Evolutionary conservation across 2,797 vertebrate genomes (phyloP), one percentile per base, ranked within the genome.

Genomic region (Myotis findleyi): DNA sequence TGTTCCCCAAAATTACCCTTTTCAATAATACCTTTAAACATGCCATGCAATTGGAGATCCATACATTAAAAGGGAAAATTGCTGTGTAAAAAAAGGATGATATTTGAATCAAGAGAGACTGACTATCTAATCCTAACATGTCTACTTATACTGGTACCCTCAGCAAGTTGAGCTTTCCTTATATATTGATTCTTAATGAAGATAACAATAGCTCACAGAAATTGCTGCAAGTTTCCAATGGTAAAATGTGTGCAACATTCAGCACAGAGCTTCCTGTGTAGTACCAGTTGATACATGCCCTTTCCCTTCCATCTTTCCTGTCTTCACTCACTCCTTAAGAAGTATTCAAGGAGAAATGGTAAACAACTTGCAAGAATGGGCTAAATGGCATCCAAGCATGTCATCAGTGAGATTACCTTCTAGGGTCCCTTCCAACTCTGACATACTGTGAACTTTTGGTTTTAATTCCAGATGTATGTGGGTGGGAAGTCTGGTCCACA

Each of bases 381-480:
- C 5, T 53, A 53, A 84, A 77, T 87, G 17, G 41, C 1, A 21
- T 51, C 82, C 30, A 77, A 38, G 18, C 17, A 44, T 57, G 73
- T 82, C 75, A 25, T 77, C 69, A 73, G 25, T 38, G 49, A 77
- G 21, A 62, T 2, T 41, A 47, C 36, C n/a, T 85, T 90, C 23
- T n/a, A 69, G 47, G 27, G 44, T 21, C 55, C 69, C 33, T 91
- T 96, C 73, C n/a, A 47, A 36, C 53, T 71, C 41, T 0, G 17
- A 77, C n/a, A 73, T 25, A 21, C 27, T 82, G 27, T 25, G 57
- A 73, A 77, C 64, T 82, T 66, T 7, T 18, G 85, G 73, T 77
- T 90, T 68, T 85, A 93, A 84, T 89, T 95, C 16, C n/a, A 66
- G 57, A 91, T 94, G 36, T 68, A 41, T 23, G 86, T 69, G 82